These are phyloP conservation scores for Taenioides sp. DNA, from an alignment of 2,797 vertebrate species.

Conservation along the genomic window DNA sequence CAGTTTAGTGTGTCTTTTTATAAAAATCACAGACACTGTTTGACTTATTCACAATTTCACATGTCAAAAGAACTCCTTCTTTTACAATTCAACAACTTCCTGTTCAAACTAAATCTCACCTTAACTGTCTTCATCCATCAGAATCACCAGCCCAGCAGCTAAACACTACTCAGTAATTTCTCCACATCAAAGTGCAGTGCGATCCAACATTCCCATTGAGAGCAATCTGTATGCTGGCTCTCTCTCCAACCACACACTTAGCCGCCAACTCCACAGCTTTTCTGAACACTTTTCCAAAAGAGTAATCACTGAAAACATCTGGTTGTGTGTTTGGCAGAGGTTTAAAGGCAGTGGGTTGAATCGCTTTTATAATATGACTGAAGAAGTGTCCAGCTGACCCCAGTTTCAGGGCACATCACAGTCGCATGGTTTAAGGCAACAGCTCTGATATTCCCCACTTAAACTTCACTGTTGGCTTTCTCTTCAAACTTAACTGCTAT, in stretches of 20 bases:
- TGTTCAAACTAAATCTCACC: constrained; percentile 1
- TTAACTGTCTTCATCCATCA: constrained; percentile 18
- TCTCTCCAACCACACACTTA: constrained; percentile 23
- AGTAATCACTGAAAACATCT: constrained; percentile 30
- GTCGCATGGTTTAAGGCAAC: constrained; percentile 36
- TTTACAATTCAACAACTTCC: constrained; percentile 20
- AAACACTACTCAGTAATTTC: constrained; percentile 30
- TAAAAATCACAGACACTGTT: background rate
- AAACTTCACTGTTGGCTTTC: constrained; percentile 21
- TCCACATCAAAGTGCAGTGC: constrained; percentile 20
- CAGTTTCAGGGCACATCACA: constrained; percentile 13
- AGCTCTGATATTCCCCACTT: constrained; percentile 17
- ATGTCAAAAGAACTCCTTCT: background rate
- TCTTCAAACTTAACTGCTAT: constrained; percentile 14
- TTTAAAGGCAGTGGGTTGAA: constrained; percentile 24
- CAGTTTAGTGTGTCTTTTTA: background rate
- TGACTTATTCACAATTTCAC: background rate
- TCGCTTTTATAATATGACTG: constrained; percentile 11
- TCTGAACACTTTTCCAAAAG: constrained; percentile 15
- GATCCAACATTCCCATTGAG: constrained; percentile 4
- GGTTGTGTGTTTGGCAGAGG: constrained; percentile 18
- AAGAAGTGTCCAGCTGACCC: constrained; percentile 15
- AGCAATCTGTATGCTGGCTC: constrained; percentile 8
- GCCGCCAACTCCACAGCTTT: constrained; percentile 25
- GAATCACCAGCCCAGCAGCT: constrained; percentile 16